Base-by-base conservation (phyloP, 1,140 invertebrate genomes). In the Drosophila santomea region DNA sequence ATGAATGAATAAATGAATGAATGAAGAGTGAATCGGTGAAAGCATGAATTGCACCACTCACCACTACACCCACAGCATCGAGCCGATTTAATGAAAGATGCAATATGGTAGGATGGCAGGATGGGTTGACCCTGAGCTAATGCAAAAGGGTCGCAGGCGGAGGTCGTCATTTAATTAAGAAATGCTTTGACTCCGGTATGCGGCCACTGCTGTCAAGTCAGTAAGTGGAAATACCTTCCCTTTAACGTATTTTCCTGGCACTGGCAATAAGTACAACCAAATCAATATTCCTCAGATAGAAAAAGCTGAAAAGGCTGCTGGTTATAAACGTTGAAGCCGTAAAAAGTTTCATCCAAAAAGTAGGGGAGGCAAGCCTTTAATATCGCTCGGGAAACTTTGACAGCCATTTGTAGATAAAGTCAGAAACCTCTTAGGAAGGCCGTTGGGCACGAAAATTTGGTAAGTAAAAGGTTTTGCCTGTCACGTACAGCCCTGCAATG, bases 111-210 rank as follows among this genome's bases (percentile, higher is more conserved):
- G 64, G 25, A 64, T 62, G 67, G 64, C 36, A 41, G 64, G 25
- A 64, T 62, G 62, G 14, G 32, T 36, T 62, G 43, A 17, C 55
- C 36, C 68, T 45, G 69, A 62, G 59, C 72, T 78, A 78, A 64
- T 61, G 69, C 75, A 66, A 79, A 71, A 23, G 67, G 25, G 45
- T n/a, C 44, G 39, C 41, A 28, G 14, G 2, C 56, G 39, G 63
- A 61, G 36, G 38, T 28, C 56, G 47, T 6, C 50, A 73, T 85
- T 84, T 80, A 85, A 85, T 84, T 84, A 85, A 73, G 66, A 84
- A 84, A 84, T 83, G 52, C 62, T 83, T 66, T 54, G 48, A 47
- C 52, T 71, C 32, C 36, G 54, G 44, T 20, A 78, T 61, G 58
- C 56, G 12, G 20, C n/a, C 32, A 32, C 32, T 32, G 32, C 32